Evolutionary conservation across 2,797 vertebrate genomes (phyloP).

Genomic region (Mustela erminea): DNA sequence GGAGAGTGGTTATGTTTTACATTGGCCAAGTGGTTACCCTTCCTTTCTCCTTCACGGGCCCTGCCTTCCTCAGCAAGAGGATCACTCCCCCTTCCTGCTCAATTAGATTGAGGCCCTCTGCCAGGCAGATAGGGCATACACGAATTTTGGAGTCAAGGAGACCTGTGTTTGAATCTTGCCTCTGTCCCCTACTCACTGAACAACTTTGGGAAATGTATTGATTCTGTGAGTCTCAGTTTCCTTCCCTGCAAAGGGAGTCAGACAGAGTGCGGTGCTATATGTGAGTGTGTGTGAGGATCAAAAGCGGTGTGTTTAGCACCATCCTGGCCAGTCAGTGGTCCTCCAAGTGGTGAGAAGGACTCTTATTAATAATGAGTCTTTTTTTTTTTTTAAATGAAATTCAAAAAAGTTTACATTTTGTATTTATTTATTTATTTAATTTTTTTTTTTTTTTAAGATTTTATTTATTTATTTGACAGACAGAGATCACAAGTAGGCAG

Average conservation of each 20-base stretch:
- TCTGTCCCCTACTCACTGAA: neutral
- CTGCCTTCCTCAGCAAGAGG: neutral
- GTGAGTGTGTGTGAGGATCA: neutral
- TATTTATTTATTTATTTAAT: too few species aligned
- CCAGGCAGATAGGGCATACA: neutral
- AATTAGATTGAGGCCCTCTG: neutral
- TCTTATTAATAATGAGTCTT: neutral
- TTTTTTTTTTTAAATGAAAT: too few species aligned
- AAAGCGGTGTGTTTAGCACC: fast-evolving
- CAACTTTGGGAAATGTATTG: neutral
- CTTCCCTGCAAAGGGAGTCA: neutral
- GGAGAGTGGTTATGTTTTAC: neutral
- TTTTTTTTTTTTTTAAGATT: too few species aligned
- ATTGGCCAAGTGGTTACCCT: neutral
- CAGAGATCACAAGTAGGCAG: too few species aligned
- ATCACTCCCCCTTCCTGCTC: neutral
- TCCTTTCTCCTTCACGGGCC: neutral
- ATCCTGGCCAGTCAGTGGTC: neutral
- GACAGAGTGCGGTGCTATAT: neutral
- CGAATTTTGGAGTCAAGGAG: neutral
- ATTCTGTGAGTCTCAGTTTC: neutral
- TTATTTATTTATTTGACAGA: too few species aligned
- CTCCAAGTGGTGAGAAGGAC: neutral
- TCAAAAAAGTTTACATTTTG: too few species aligned
- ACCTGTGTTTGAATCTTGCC: neutral